These are phyloP conservation scores for Cyclophora punctaria DNA, from an alignment of 2,888 invertebrate genomes.

Conservation along the genomic window DNA sequence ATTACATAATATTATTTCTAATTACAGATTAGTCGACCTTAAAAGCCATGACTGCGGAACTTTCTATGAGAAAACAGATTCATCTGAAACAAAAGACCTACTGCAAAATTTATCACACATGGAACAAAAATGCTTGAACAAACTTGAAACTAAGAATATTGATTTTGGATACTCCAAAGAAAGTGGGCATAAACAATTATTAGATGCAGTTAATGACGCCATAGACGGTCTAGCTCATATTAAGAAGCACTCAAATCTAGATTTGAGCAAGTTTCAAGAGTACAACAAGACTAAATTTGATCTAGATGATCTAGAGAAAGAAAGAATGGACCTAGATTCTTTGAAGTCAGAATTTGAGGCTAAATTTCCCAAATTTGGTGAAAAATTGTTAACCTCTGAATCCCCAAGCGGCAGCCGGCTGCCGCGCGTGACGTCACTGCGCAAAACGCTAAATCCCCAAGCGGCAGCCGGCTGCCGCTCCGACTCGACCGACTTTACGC, in stretches of 20 bases:
- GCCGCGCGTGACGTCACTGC: too few relatives aligned
- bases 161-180: constrained; percentile 55
- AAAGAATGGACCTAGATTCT: constrained; percentile 41
- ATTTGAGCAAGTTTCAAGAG: constrained; percentile 43
- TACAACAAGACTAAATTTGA: constrained; percentile 34
- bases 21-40: constrained; percentile 51
- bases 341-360: constrained; percentile 45
- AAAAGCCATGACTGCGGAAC: constrained; percentile 36
- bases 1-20: constrained; percentile 2
- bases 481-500: too few relatives aligned
- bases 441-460: too few relatives aligned
- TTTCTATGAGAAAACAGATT: constrained; percentile 41
- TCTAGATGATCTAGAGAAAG: constrained; percentile 38
- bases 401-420: too few relatives aligned
- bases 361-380: constrained; percentile 52
- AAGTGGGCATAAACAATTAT: constrained; percentile 49
- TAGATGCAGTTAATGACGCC: constrained; percentile 59
- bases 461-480: too few relatives aligned
- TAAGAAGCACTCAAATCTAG: constrained; percentile 51
- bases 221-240: constrained; percentile 54
- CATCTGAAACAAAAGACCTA: constrained; percentile 31
- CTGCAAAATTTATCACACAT: constrained; percentile 32
- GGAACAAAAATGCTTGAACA: constrained; percentile 45
- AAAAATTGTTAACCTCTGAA: too few relatives aligned
- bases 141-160: constrained; percentile 47